Evolutionary conservation across 2,797 vertebrate species (phyloP), one percentile per base, ranked within the genome.

Genomic region (Trachurus trachurus): DNA sequence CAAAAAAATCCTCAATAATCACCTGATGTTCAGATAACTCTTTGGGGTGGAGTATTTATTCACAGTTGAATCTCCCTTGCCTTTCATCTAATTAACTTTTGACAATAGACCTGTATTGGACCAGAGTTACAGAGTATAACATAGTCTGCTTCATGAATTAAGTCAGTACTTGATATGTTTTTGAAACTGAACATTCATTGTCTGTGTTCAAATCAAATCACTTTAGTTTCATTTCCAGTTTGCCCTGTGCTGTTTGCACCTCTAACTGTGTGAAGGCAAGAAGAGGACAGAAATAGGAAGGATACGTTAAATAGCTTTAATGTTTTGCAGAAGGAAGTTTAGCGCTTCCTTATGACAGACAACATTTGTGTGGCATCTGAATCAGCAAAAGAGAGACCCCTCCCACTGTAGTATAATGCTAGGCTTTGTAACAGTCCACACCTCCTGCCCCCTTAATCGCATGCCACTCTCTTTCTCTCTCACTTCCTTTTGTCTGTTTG

Each of bases 391-490:
- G 22, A 63, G 0, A 42, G 53, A 34, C 15, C 7, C 15, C 67
- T 74, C 61, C 42, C 60, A 9, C 53, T 40, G 60, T 44, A 7
- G 1, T 44, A 82, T 74, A 90, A 87, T 82, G 60, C 77, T 21
- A 70, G 69, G 49, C 71, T 74, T 85, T 91, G 88, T 90, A 31
- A 29, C 44, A 68, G 19, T 22, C n/a, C 31, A 63, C 47, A 53
- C 37, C 9, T 77, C 69, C 66, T 68, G 40, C 66, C 29, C 4
- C 44, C 78, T 74, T 77, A 17, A 66, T 67, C 59, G 39, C 78
- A 71, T 61, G 26, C 21, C 61, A 22, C 22, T n/a, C 53, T 31
- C 26, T 37, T 57, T n/a, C 22, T n/a, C 53, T 31, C 26, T 37
- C 19, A 34, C 29, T 21, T 21, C 7, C 61, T 13, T 56, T 29